These are phyloP conservation scores for Trachemys scripta DNA, from an alignment of 2,113 vertebrate species.

Conservation along the genomic window DNA sequence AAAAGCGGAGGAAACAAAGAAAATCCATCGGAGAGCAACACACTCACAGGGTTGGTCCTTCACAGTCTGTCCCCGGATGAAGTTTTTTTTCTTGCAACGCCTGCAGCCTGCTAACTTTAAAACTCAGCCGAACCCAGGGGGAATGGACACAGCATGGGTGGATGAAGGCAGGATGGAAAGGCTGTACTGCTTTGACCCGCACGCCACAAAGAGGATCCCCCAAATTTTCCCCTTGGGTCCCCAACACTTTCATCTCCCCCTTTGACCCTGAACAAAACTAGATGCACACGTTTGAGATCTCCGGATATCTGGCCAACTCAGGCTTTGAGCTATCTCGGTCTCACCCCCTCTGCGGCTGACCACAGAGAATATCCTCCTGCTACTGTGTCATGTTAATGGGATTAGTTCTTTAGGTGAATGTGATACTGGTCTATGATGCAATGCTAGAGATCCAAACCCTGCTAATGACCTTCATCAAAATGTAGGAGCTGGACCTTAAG, in stretches of 20 bases:
- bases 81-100: background rate
- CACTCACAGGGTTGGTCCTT: background rate
- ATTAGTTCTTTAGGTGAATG: background rate
- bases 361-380: background rate
- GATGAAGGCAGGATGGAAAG: background rate
- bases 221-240: background rate
- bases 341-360: background rate
- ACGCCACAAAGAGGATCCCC: background rate
- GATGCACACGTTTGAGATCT: background rate
- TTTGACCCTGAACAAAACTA: background rate
- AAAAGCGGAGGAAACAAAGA: constrained; percentile 66
- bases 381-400: background rate
- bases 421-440: background rate
- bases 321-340: background rate
- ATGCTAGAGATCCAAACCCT: background rate
- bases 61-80: background rate
- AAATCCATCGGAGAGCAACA: constrained; percentile 32
- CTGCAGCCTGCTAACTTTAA: background rate
- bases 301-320: background rate
- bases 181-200: background rate
- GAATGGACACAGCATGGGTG: background rate
- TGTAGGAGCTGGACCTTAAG: background rate
- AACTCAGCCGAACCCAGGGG: background rate
- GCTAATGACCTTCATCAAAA: background rate
- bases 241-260: background rate